Percentiles rank a stretch among this genome's conserved stretches.
Conservation (phyloP, 1,140 invertebrate genomes). For the Fopius arisanus region DNA sequence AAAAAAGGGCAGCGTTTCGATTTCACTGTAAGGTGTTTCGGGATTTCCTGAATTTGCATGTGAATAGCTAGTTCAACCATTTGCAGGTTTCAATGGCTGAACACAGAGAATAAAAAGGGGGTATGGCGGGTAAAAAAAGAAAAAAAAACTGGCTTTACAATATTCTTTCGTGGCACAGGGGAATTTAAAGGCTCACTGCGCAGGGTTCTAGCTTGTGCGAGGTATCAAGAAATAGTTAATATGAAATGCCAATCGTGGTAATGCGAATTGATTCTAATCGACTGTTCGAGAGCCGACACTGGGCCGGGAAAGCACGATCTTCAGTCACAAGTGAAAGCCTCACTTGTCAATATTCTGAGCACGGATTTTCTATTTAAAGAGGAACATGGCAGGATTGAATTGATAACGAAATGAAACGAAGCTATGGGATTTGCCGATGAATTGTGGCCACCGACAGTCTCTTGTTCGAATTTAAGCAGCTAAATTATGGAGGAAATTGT, state of each 20-base stretch:
- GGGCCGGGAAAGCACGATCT: not conserved
- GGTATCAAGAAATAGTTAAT: not conserved
- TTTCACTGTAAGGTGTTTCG: constrained; percentile 6
- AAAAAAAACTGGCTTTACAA: not conserved
- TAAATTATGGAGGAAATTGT: not conserved
- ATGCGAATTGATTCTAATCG: not conserved
- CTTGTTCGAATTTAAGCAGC: not conserved
- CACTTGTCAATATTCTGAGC: not conserved
- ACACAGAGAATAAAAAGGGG: not conserved
- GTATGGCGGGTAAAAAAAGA: not conserved
- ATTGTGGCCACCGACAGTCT: not conserved
- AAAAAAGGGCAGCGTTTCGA: not conserved
- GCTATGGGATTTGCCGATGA: not conserved
- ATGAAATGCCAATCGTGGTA: not conserved
- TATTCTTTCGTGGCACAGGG: not conserved
- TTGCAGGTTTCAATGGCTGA: constrained; percentile 3
- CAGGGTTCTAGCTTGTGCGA: not conserved
- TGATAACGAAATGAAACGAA: constrained; percentile 5
- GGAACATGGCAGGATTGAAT: not conserved
- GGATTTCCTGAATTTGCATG: constrained; percentile 1
- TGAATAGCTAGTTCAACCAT: constrained; percentile 5
- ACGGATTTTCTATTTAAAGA: constrained; percentile 10
- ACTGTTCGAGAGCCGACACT: not conserved
- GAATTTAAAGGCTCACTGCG: not conserved
- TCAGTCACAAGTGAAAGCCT: constrained; percentile 1